Conservation (phyloP, 1,140 invertebrate genomes). For the Hypsibius dujardini region DNA sequence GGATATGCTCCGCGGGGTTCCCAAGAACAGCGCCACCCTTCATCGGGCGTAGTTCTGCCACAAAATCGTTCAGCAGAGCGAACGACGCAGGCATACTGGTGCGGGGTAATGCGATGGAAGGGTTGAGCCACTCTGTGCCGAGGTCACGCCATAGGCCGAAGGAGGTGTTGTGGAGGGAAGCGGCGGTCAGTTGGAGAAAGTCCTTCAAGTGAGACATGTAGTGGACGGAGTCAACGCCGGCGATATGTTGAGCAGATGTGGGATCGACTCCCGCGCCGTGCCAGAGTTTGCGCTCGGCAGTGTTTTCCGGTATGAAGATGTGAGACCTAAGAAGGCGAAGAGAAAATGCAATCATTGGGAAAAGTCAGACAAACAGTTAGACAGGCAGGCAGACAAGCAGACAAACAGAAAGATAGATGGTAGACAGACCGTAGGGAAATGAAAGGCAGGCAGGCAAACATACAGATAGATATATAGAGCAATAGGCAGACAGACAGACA, state of each 20-base stretch:
- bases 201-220: neutral
- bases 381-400: neutral
- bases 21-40: neutral
- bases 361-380: too few relatives aligned
- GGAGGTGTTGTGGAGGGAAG: neutral
- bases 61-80: neutral
- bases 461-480: neutral
- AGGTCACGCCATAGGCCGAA: neutral
- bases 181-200: neutral
- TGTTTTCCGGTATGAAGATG: neutral
- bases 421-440: neutral
- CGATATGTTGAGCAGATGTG: neutral
- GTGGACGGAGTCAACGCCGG: neutral
- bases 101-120: neutral
- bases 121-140: neutral
- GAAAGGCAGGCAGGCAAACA: neutral
- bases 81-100: neutral
- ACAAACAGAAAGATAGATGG: neutral
- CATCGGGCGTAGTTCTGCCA: neutral
- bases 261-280: neutral
- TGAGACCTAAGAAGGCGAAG: neutral
- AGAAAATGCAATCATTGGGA: neutral
- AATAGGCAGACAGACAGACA: neutral
- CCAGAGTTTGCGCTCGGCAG: neutral
- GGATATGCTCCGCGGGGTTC: neutral